Conservation (phyloP, 2,113 vertebrate genomes). For the Callipepla squamata region DNA sequence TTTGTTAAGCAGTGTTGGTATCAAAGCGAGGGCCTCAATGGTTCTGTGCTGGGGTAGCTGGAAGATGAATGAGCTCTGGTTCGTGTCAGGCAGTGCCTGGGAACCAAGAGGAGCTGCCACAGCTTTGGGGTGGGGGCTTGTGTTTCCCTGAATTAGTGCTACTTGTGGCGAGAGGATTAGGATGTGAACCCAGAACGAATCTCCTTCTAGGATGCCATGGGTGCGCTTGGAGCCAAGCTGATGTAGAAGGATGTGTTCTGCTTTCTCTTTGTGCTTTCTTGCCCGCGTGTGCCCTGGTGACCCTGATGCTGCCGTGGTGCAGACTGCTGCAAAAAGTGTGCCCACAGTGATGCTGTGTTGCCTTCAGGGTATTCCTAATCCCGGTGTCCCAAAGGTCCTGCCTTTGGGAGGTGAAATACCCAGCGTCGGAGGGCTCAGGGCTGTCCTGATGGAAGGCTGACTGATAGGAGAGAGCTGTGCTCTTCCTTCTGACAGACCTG, state of each 20-base stretch:
- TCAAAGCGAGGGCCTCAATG: neutral
- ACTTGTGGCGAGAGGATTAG: neutral
- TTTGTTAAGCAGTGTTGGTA: neutral
- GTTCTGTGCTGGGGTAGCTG: neutral
- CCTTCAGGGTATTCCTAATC: slow-evolving; percentile 11
- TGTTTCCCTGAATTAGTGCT: slow-evolving; percentile 15
- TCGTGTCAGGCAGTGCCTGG: neutral
- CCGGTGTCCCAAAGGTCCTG: neutral
- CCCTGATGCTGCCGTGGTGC: neutral
- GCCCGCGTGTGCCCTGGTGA: neutral
- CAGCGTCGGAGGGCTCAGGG: neutral
- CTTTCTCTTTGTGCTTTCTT: neutral
- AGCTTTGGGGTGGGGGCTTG: neutral
- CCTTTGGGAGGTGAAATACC: neutral
- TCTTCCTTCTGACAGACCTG: neutral
- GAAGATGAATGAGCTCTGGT: neutral
- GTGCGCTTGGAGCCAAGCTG: neutral
- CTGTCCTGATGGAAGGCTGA: neutral
- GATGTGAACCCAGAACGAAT: slow-evolving; percentile 18
- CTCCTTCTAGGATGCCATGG: neutral
- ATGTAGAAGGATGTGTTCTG: neutral
- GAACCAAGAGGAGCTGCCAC: rapidly evolving
- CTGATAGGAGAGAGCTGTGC: neutral
- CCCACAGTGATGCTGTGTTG: rapidly evolving
- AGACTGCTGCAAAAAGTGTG: neutral